Evolutionary conservation across 2,888 invertebrate species (phyloP).

Genomic region (Pycnomerus fuliginosus): DNA sequence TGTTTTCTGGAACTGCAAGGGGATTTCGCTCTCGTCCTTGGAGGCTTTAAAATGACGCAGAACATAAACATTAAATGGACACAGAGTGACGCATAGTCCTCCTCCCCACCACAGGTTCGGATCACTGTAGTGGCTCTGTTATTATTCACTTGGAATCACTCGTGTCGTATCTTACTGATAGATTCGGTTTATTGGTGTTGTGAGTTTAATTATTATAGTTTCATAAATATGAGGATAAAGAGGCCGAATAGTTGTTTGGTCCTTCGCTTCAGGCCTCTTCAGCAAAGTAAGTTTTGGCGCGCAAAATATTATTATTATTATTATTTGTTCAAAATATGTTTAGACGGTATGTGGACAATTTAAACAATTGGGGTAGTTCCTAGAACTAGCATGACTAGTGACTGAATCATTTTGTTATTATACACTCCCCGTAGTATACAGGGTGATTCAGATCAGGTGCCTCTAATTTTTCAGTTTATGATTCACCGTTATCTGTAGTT

Average conservation of each 20-base stretch:
- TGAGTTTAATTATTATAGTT: conserved; percentile 14
- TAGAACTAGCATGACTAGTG: conserved; percentile 8
- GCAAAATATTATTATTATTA: no score
- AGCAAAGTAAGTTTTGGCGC: conserved; percentile 40
- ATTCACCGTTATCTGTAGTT: no score
- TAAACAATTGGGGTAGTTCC: conserved; percentile 8
- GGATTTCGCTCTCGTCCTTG: conserved; percentile 39
- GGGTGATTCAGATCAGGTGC: conserved; percentile 11
- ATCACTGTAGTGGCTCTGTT: conserved; percentile 32
- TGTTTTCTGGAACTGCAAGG: conserved; percentile 30
- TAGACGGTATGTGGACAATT: conserved; percentile 1
- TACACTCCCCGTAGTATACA: conserved; percentile 6
- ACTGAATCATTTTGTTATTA: conserved; percentile 6
- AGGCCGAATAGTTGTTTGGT: conserved; percentile 65
- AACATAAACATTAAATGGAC: conserved; percentile 43
- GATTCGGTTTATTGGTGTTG: conserved; percentile 25
- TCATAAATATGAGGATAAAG: conserved; percentile 60
- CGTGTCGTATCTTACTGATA: conserved; percentile 12
- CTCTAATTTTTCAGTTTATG: no score
- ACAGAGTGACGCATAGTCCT: conserved; percentile 41
- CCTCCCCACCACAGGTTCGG: conserved; percentile 26
- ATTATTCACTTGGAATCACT: conserved; percentile 22
- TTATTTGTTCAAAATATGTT: background rate
- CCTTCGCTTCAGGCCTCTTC: conserved; percentile 60
- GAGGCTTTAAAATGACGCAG: conserved; percentile 40